Base-by-base conservation (phyloP, 2,113 vertebrate genomes). In the Chloebia gouldiae region DNA sequence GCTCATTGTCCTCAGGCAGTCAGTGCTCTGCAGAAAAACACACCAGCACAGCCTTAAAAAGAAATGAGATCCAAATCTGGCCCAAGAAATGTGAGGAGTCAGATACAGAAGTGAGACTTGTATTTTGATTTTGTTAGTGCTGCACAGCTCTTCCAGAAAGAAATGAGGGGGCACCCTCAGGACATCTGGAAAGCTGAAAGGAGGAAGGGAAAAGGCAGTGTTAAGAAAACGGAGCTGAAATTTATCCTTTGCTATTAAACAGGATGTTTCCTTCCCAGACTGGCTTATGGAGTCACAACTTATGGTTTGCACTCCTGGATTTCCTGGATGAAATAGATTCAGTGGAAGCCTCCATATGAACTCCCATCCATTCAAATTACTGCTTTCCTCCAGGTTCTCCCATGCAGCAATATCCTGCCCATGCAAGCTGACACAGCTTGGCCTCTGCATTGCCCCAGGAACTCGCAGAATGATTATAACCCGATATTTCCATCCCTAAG, bases 391-490 rank as follows among this genome's bases (percentile, higher is more conserved):
- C 83, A 76, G 50, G 65, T 88, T 78, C 42, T 95, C 23, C 76
- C 8, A 14, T 65, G 64, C 81, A 92, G 60, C 70, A 89, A 42
- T 72, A 73, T 75, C 39, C 70, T 83, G 30, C 39, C 73, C 7
- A 3, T 35, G 85, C 86, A 93, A 57, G 66, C 42, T 88, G 87
- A 87, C 79, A 64, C n/a, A 70, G 51, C 79, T 76, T 94, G 73
- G 88, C 83, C 81, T 95, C 78, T 95, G 56, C 71, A 60, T 75
- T 94, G 77, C 91, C 92, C 77, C 50, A 79, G 81, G 84, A 84
- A 54, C 61, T 90, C 91, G 91, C 81, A 87, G 53, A 83, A 91
- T 49, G 42, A 87, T 96, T 86, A 91, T 44, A 50, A 94, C 57
- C 42, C 20, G 10, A 8, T 90, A 86, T 91, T 94, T 95, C 68